Percentiles rank a stretch among this genome's conserved stretches.
Evolutionary conservation across 2,113 vertebrate genomes (phyloP).

Genomic region (Silurus glanis): DNA sequence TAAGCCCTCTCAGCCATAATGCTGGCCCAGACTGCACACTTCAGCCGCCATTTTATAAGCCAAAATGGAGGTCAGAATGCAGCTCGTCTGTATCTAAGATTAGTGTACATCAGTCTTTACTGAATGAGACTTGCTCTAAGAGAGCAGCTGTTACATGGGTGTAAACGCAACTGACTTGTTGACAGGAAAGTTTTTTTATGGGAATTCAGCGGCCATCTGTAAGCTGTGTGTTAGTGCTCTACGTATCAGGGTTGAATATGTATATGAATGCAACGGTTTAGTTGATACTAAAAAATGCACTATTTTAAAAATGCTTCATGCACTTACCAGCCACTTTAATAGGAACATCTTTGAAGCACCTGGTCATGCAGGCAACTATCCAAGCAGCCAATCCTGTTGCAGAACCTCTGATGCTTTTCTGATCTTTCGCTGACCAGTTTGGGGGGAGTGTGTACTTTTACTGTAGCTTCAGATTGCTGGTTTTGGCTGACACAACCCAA

Average conservation of each 20-base stretch:
- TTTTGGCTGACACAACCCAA: neutral
- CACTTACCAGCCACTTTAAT: neutral
- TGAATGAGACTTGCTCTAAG: conserved; percentile 3
- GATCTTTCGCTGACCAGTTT: too few species aligned
- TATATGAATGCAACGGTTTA: neutral
- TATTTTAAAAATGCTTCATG: neutral
- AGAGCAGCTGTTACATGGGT: conserved; percentile 64
- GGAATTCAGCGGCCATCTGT: neutral
- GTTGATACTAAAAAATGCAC: neutral
- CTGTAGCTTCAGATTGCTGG: too few species aligned
- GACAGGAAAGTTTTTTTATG: neutral
- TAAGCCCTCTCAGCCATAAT: neutral
- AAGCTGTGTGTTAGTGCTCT: neutral
- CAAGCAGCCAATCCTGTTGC: neutral
- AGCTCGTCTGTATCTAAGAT: neutral
- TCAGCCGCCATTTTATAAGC: conserved; percentile 11
- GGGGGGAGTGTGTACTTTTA: too few species aligned
- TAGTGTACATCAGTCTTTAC: neutral
- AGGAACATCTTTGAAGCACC: neutral
- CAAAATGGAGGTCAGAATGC: neutral
- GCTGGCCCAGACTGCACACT: neutral
- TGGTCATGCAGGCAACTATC: neutral
- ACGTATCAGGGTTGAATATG: neutral
- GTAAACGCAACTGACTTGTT: conserved; percentile 23
- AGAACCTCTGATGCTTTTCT: too few species aligned